Evolutionary conservation across 2,797 vertebrate genomes (phyloP).

Genomic region (Chanos chanos): DNA sequence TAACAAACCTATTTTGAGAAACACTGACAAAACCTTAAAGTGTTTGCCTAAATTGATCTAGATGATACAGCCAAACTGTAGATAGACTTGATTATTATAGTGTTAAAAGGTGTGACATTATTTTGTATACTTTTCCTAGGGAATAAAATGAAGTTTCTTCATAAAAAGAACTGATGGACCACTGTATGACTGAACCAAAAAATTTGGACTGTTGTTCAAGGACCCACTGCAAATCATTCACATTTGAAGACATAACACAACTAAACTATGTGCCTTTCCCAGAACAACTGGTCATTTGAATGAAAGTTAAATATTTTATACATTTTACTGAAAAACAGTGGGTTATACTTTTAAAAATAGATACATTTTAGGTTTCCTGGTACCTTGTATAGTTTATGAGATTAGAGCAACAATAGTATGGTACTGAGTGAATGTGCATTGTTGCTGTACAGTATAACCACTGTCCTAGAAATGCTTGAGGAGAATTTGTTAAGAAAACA

Average conservation of each 20-base stretch:
- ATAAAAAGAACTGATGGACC: conserved; percentile 90
- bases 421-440: conserved; percentile 78
- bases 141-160: conserved; percentile 99
- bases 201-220: conserved; percentile 10
- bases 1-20: background rate
- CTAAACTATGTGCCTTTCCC: conserved; percentile 35
- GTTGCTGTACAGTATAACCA: conserved; percentile 81
- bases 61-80: no score
- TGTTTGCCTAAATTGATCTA: no score
- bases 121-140: conserved; percentile 65
- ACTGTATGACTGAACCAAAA: conserved; percentile 40
- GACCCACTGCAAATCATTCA: conserved; percentile 8
- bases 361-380: conserved; percentile 75
- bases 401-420: conserved; percentile 69
- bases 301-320: conserved; percentile 71
- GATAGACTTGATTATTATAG: no score
- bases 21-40: no score
- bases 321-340: conserved; percentile 85
- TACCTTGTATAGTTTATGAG: conserved; percentile 83
- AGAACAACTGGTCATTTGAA: conserved; percentile 15
- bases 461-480: conserved; percentile 64
- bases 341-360: conserved; percentile 70
- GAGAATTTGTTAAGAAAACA: conserved; percentile 34
- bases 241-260: conserved; percentile 36
- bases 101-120: no score